Percentiles rank a stretch among this genome's conserved stretches.
phyloP scores from a whole-genome alignment of 2,113 vertebrate genomes.

The Dinomys branickii region DNA sequence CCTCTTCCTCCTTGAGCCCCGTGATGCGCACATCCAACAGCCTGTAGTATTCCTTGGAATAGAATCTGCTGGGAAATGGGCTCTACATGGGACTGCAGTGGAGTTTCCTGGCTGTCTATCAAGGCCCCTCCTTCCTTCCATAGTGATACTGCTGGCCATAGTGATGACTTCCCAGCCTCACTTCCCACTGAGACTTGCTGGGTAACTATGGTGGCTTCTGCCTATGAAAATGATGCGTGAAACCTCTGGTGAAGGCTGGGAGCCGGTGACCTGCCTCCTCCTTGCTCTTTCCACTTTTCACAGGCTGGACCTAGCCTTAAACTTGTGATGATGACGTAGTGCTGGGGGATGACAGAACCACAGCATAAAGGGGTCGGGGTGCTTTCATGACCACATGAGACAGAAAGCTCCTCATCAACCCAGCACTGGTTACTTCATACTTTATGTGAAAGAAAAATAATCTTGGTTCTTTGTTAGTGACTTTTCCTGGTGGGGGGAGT shows the following conservation, averaged over 20 bases:
- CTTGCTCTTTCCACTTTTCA: background rate
- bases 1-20: background rate
- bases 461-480: background rate
- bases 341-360: background rate
- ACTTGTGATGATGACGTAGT: background rate
- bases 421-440: background rate
- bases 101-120: background rate
- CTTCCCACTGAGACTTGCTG: background rate
- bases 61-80: background rate
- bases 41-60: background rate
- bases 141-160: background rate
- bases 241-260: background rate
- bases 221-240: background rate
- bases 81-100: background rate
- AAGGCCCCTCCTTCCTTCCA: background rate
- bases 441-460: background rate
- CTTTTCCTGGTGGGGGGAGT: background rate
- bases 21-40: background rate
- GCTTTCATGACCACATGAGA: background rate
- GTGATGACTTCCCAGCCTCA: background rate
- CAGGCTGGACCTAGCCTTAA: background rate
- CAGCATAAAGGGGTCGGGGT: background rate
- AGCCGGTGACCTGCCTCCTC: background rate
- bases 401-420: background rate
- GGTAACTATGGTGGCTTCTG: background rate